These are phyloP conservation scores for Aphaenogaster ashmeadi DNA, from an alignment of 1,140 invertebrate genomes.

Conservation along the genomic window DNA sequence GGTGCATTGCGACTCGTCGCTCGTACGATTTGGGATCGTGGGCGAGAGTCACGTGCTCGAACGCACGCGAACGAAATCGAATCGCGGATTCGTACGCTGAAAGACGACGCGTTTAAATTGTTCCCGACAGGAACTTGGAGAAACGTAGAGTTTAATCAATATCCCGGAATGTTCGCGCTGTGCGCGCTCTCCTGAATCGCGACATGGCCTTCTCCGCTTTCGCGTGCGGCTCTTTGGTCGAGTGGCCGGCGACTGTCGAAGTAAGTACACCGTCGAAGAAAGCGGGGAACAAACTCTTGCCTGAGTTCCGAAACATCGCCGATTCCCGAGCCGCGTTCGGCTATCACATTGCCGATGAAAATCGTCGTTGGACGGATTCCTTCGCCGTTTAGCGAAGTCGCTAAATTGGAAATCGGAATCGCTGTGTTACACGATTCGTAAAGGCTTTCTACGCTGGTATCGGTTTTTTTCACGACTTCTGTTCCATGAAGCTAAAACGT, in stretches of 20 bases:
- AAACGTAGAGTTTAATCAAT: constrained; percentile 49
- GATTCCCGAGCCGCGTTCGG: constrained; percentile 63
- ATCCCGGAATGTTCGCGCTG: constrained; percentile 42
- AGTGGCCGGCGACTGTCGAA: constrained; percentile 37
- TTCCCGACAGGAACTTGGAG: constrained; percentile 19
- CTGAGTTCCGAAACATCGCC: constrained; percentile 76
- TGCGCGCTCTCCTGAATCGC: constrained; percentile 25
- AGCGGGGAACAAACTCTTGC: constrained; percentile 21
- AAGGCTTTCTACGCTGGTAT: constrained; percentile 1
- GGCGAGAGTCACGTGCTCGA: constrained; percentile 5
- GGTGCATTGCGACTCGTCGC: not conserved
- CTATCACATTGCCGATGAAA: constrained; percentile 80
- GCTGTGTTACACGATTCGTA: constrained; percentile 42
- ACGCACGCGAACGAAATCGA: constrained; percentile 29
- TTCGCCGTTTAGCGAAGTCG: constrained; percentile 78
- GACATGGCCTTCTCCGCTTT: constrained; percentile 38
- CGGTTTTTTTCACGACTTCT: constrained; percentile 21
- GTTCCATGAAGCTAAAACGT: not conserved
- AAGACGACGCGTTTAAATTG: constrained; percentile 47
- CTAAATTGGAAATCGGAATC: constrained; percentile 76
- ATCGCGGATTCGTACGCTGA: constrained; percentile 24
- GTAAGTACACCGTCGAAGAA: constrained; percentile 28
- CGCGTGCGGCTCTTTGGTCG: constrained; percentile 34
- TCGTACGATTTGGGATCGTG: not conserved
- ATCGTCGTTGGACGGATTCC: constrained; percentile 77